These are phyloP conservation scores for Phyto melanocephala DNA, from an alignment of 2,888 invertebrate species.

Conservation along the genomic window DNA sequence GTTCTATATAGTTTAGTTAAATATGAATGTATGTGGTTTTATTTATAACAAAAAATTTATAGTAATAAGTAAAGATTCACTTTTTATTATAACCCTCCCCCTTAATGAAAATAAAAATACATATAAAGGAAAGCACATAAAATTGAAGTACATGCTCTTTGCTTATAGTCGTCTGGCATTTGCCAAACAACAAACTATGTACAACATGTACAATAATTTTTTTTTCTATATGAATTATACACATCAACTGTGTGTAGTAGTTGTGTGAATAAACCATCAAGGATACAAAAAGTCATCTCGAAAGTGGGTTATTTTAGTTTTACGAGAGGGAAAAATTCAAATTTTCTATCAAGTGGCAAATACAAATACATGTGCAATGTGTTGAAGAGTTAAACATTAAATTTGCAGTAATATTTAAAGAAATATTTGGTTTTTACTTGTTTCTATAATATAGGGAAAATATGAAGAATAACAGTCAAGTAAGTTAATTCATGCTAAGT, in stretches of 20 bases:
- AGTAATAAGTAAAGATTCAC: constrained; percentile 19
- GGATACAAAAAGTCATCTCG: constrained; percentile 37
- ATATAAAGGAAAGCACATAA: not conserved
- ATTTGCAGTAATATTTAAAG: constrained; percentile 17
- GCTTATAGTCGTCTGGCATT: constrained; percentile 3
- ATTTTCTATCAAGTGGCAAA: constrained; percentile 25
- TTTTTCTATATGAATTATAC: not conserved
- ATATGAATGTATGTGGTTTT: not conserved
- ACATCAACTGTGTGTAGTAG: constrained; percentile 3
- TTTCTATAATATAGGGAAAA: not conserved
- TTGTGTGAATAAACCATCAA: constrained; percentile 23
- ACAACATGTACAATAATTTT: too few relatives aligned
- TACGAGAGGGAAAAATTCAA: constrained; percentile 5
- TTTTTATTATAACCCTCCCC: not conserved
- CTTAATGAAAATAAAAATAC: not conserved
- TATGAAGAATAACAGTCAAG: not conserved
- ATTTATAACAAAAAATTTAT: constrained; percentile 9
- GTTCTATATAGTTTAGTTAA: not conserved
- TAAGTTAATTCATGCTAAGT: too few relatives aligned
- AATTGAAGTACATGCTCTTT: constrained; percentile 21
- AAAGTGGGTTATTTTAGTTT: constrained; percentile 48
- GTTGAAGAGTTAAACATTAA: constrained; percentile 42
- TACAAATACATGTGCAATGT: not conserved
- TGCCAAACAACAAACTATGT: constrained; percentile 9
- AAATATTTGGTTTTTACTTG: not conserved